Evolutionary conservation across 2,888 invertebrate species (phyloP), one percentile per base, ranked within the genome.

Genomic region (Calliphora vomitoria): DNA sequence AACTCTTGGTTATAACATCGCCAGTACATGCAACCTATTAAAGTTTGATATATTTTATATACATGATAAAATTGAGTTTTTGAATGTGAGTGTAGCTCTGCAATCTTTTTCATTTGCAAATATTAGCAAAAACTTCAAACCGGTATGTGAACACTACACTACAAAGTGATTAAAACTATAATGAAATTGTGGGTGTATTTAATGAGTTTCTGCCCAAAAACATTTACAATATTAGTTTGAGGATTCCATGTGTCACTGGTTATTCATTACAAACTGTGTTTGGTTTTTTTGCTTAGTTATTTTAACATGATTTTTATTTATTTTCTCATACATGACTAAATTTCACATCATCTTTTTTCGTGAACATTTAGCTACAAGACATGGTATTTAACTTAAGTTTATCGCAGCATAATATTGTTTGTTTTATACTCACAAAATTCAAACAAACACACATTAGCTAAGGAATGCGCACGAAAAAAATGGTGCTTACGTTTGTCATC

Each of bases 231-330:
- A 60, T 31, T 60, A 60, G 31, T 31, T 31, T 31, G 18, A 20
- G 8, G 50, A n/a, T 66, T 18, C 13, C n/a, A 31, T 47, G 25
- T 50, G 31, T 53, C 35, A 64, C 68, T 71, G 74, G 80, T 74
- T 71, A 8, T 31, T 35, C 15, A 53, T 53, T 60, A 41, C 18
- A 18, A 38, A 38, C 20, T 55, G 20, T 2, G 6, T 55, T 35
- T 3, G 11, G 0, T n/a, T 62, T 35, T 62, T 44, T 44, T 31
- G 1, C 25, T 6, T 31, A 25, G n/a, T 60, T 58, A 8, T 47
- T 68, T 18, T 50, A 53, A 58, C 74, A 74, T 25, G 25, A 74
- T 44, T 74, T 55, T 44, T 35, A 71, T 58, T 74, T 60, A 25
- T 38, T 41, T 58, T 58, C 15, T n/a, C 60, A 74, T 31, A 60